These are phyloP conservation scores for Hiodon alosoides DNA, from an alignment of 2,113 vertebrate species.

Conservation along the genomic window DNA sequence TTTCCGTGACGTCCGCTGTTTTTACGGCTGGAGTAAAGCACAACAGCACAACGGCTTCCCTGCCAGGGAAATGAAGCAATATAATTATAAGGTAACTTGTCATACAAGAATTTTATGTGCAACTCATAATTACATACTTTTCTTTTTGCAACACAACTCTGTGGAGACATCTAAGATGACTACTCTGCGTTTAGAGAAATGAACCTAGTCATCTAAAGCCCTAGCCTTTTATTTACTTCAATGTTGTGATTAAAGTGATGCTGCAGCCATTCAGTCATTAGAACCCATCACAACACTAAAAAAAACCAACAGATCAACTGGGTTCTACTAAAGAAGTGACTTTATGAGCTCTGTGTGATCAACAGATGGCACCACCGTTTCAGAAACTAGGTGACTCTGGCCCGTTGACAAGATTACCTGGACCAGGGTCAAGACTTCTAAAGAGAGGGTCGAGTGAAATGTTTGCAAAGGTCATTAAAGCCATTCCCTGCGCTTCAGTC, in stretches of 20 bases:
- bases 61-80: slow-evolving; percentile 17
- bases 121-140: slow-evolving; percentile 13
- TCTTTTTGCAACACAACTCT: not conserved
- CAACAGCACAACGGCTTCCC: not conserved
- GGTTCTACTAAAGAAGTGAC: not conserved
- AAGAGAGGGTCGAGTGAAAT: slow-evolving; percentile 1
- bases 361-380: not conserved
- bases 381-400: not conserved
- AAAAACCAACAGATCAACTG: no score
- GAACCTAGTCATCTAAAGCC: not conserved
- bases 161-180: not conserved
- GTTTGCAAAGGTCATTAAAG: not conserved
- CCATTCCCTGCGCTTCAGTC: not conserved
- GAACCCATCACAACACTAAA: no score
- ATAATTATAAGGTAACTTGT: slow-evolving; percentile 18
- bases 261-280: no score
- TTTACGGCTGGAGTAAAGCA: not conserved
- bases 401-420: not conserved
- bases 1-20: slow-evolving; percentile 10
- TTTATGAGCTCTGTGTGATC: not conserved
- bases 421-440: not conserved
- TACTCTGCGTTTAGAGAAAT: no score
- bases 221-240: not conserved
- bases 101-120: slow-evolving; percentile 5
- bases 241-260: no score